Conservation (phyloP, 2,797 vertebrate species). For the Sarcoramphus papa region DNA sequence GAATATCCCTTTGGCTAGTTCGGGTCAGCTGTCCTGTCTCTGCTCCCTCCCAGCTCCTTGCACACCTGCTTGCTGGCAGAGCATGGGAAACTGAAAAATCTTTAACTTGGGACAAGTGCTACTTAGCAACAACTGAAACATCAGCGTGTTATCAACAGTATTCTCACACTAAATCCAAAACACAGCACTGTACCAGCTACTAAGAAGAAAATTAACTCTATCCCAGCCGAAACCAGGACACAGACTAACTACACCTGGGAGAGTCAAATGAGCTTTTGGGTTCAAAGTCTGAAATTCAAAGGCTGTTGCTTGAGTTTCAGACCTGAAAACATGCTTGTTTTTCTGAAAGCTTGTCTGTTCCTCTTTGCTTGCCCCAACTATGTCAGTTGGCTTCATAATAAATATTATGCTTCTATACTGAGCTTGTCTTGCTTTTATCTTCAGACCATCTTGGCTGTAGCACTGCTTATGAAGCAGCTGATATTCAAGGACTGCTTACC, state of each 20-base stretch:
- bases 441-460: not conserved
- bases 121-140: no score
- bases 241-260: not conserved
- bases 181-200: no score
- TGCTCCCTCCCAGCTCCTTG: no score
- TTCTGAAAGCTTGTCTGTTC: not conserved
- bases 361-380: not conserved
- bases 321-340: not conserved
- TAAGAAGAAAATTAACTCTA: no score
- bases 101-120: no score
- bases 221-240: no score
- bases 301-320: not conserved
- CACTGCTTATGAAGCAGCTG: not conserved
- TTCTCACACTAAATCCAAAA: no score
- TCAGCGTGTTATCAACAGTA: no score
- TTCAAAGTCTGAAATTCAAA: not conserved
- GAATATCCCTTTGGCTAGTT: no score
- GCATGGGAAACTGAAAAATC: no score
- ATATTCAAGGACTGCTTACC: not conserved
- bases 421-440: slow-evolving; percentile 40
- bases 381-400: not conserved
- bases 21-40: no score
- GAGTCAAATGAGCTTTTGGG: not conserved
- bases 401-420: not conserved
- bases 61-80: no score